Percentiles rank a stretch among this genome's conserved stretches.
Evolutionary conservation across 2,113 vertebrate genomes (phyloP).

Genomic region (Odontophorus gujanensis): DNA sequence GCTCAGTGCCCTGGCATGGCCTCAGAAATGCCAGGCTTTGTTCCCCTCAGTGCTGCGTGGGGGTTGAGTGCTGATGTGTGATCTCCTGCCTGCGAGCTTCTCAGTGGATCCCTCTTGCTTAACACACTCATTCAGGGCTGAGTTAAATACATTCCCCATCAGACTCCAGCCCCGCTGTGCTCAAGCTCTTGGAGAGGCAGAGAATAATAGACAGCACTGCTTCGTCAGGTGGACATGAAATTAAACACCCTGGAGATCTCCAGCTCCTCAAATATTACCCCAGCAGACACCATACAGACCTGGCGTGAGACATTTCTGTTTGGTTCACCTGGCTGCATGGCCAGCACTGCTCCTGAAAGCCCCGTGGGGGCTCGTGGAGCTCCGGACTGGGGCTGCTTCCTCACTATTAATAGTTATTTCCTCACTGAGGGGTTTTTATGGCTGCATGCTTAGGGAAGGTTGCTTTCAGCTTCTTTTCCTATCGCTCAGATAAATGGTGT

Average conservation of each 20-base stretch:
- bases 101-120: not conserved
- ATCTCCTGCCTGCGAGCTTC: rapidly evolving
- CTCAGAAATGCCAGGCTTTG: not conserved
- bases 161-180: not conserved
- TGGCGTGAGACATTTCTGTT: rapidly evolving
- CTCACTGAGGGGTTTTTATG: slow-evolving; percentile 46
- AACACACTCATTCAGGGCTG: not conserved
- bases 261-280: rapidly evolving
- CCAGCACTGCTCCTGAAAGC: not conserved
- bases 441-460: slow-evolving; percentile 36
- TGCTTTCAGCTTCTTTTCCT: slow-evolving; percentile 17
- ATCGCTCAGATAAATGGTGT: slow-evolving; percentile 39
- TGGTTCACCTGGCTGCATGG: not conserved
- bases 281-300: rapidly evolving
- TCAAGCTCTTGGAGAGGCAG: rapidly evolving
- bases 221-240: not conserved
- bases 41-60: not conserved
- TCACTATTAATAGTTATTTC: slow-evolving; percentile 42
- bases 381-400: not conserved
- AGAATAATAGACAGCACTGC: not conserved
- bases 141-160: not conserved
- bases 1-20: not conserved
- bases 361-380: not conserved
- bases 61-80: not conserved
- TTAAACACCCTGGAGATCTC: not conserved